Evolutionary conservation across 23 tunicate species (phyloP), one percentile per base, ranked within the genome.

Genomic region (Oikopleura albicans): DNA sequence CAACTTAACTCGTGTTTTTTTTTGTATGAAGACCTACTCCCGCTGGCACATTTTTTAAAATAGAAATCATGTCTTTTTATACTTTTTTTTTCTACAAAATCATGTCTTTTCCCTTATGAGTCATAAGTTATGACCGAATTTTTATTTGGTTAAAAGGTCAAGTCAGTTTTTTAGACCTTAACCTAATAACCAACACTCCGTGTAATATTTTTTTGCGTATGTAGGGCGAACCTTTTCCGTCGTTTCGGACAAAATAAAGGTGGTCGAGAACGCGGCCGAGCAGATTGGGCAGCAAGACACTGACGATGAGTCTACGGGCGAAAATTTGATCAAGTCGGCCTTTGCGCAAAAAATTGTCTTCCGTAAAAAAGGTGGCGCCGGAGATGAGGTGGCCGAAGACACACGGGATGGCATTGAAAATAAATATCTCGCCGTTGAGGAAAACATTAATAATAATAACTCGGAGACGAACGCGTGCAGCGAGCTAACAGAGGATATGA

Each of bases 401-500:
- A 29, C 27, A 16, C 8, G 8, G 16, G 22, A 8, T 49, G 59
- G 8, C 22, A 16, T 29, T 29, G 79, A 71, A 29, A 71, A 71
- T 29, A 71, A 71, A 37, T 2, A 16, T 4, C 79, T 71, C 37
- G 35, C 28, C 33, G 31, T 71, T 29, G 79, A 71, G 37, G 79
- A 71, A 71, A 71, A 71, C 37, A 8, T 49, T 8, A 29, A 16
- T 16, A 71, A 71, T 71, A 71, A 71, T 29, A 71, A 71, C 37
- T 71, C 79, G 4, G 79, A 71, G 35, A 71, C 79, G 31, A 71
- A 71, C 37, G 79, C 79, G 36, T 37, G 28, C 4, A 71, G 79
- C 79, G 79, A 71, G 79, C 4, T 71, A 12, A 71, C 79, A 2
- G 79, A 71, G 35, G 79, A 71, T 71, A 16, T 71, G 37, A 71